Percentiles rank a stretch among this genome's conserved stretches.
Conservation (phyloP, 2,113 vertebrate species). For the Phocoena sinus region DNA sequence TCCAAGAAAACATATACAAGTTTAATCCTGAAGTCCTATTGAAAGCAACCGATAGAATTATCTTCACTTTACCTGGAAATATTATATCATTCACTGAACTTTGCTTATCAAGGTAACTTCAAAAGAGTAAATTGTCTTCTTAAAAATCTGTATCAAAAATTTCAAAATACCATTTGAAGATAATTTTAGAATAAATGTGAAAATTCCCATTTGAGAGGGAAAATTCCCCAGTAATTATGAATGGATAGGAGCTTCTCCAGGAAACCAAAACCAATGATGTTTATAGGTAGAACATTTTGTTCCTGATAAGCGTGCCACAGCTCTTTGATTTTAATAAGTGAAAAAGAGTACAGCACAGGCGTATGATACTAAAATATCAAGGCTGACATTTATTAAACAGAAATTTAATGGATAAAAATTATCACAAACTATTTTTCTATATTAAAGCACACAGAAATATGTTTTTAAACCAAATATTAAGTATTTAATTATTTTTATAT, state of each 20-base stretch:
- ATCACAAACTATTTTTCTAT: not conserved
- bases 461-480: not conserved
- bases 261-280: not conserved
- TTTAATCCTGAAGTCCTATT: not conserved
- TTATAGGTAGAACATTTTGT: not conserved
- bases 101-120: not conserved
- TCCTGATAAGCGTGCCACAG: not conserved
- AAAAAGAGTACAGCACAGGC: not conserved
- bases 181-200: not conserved
- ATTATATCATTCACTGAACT: not conserved
- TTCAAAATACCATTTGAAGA: not conserved
- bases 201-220: not conserved
- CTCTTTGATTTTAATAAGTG: not conserved
- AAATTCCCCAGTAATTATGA: not conserved
- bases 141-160: not conserved
- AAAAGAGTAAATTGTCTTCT: not conserved
- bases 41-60: not conserved
- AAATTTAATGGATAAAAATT: not conserved
- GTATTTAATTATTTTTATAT: not conserved
- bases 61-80: not conserved
- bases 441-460: not conserved
- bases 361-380: not conserved
- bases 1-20: not conserved
- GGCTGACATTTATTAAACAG: not conserved
- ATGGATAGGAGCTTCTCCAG: not conserved